Conservation (phyloP, 2,888 invertebrate genomes). For the Tipula vernalis region DNA sequence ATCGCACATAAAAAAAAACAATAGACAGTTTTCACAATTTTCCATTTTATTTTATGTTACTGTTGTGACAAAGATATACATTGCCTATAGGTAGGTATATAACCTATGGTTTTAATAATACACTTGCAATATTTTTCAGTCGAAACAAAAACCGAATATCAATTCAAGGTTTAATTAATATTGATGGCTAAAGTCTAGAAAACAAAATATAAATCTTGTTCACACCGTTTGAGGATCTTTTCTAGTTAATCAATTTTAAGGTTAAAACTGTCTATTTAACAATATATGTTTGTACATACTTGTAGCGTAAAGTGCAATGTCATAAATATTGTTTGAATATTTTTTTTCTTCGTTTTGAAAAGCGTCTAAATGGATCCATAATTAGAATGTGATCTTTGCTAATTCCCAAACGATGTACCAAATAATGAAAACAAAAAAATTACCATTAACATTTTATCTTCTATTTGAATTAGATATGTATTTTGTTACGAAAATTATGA, state of each 20-base stretch:
- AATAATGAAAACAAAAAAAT: neutral
- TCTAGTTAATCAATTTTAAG: neutral
- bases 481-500: neutral
- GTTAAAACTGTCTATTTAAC: neutral
- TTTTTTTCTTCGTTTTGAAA: neutral
- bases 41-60: neutral
- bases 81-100: neutral
- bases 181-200: neutral
- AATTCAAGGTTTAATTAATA: neutral
- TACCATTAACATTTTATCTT: neutral
- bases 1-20: neutral
- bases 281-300: neutral
- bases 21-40: neutral
- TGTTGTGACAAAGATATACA: neutral
- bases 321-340: neutral
- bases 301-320: neutral
- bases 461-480: neutral
- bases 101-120: no score
- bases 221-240: neutral
- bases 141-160: neutral
- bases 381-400: neutral
- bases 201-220: neutral
- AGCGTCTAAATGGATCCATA: neutral
- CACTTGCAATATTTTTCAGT: neutral
- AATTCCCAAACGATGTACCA: neutral